These are phyloP conservation scores for Protaetia brevitarsis DNA, from an alignment of 1,140 invertebrate genomes.

Conservation along the genomic window DNA sequence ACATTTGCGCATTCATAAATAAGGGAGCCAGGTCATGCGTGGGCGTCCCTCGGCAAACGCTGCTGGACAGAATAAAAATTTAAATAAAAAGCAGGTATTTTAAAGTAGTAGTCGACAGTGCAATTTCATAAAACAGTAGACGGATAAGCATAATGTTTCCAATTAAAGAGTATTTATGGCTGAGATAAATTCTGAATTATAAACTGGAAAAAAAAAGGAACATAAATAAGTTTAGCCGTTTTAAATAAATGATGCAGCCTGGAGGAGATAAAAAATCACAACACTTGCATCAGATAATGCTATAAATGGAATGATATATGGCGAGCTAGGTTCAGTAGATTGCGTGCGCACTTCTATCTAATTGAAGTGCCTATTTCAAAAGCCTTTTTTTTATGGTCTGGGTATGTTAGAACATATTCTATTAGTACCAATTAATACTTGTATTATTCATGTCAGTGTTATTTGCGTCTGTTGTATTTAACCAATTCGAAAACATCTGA, in stretches of 20 bases:
- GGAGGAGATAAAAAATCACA: background rate
- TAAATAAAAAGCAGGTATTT: constrained; percentile 15
- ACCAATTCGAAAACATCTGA: no score
- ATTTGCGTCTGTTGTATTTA: no score
- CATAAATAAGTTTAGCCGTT: constrained; percentile 1
- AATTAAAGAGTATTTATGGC: constrained; percentile 11
- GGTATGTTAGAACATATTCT: no score
- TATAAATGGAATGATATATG: background rate
- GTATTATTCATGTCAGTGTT: no score
- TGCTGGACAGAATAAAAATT: background rate
- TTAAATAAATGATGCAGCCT: constrained; percentile 1
- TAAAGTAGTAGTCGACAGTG: constrained; percentile 11
- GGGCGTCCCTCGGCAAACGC: background rate
- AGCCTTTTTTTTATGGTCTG: no score
- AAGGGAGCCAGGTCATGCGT: background rate
- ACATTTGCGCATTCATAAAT: background rate
- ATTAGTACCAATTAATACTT: no score
- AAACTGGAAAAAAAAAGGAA: background rate
- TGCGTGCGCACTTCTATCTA: no score
- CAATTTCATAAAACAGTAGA: constrained; percentile 18
- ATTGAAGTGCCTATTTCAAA: no score
- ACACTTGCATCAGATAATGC: background rate
- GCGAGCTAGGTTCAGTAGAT: background rate
- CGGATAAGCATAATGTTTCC: constrained; percentile 16
- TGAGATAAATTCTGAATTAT: constrained; percentile 15